Evolutionary conservation across 2,797 vertebrate genomes (phyloP).

Genomic region (Thalassophryne amazonica): DNA sequence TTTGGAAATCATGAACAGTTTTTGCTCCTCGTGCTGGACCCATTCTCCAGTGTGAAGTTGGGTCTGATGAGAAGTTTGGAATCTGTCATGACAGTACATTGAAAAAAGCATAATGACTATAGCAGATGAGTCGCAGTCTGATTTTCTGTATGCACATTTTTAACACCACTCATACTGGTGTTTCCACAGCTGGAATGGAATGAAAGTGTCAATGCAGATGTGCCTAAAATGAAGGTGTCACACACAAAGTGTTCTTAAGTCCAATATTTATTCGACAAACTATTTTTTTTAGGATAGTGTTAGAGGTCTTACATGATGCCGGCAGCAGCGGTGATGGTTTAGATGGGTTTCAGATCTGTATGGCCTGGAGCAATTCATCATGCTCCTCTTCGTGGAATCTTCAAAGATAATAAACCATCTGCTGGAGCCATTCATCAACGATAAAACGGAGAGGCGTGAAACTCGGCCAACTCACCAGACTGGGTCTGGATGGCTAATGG

Average conservation of each 20-base stretch:
- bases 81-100: conserved; percentile 57
- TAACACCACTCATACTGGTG: conserved; percentile 50
- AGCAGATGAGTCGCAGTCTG: conserved; percentile 58
- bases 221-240: conserved; percentile 70
- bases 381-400: conserved; percentile 86
- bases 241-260: conserved; percentile 74
- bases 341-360: conserved; percentile 6
- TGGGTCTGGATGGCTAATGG: conserved; percentile 81
- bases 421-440: conserved; percentile 90
- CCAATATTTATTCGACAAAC: conserved; percentile 52
- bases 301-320: conserved; percentile 14
- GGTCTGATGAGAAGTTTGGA: conserved; percentile 56
- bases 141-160: conserved; percentile 36
- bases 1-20: conserved; percentile 50
- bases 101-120: conserved; percentile 65
- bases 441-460: conserved; percentile 87
- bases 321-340: background rate
- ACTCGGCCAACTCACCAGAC: conserved; percentile 80
- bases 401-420: conserved; percentile 95
- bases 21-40: conserved; percentile 12
- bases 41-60: conserved; percentile 38
- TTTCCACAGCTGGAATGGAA: conserved; percentile 79
- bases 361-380: conserved; percentile 88
- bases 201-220: conserved; percentile 69
- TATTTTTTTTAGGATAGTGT: conserved; percentile 57